These are phyloP conservation scores for Adela reaumurella DNA, from an alignment of 2,888 invertebrate species.

Conservation along the genomic window DNA sequence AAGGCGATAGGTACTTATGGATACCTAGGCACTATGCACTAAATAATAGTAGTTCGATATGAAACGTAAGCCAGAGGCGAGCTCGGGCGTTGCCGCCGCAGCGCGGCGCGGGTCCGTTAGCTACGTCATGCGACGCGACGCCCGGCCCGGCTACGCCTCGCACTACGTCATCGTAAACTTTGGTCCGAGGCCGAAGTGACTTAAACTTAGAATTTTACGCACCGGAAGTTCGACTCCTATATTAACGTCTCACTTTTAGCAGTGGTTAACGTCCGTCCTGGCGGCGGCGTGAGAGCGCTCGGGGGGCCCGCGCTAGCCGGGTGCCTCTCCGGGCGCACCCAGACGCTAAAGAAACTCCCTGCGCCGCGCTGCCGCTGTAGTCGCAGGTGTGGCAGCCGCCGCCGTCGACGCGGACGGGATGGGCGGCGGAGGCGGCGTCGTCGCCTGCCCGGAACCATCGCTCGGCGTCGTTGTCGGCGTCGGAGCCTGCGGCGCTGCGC, in stretches of 20 bases:
- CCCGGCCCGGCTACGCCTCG: conserved; percentile 4
- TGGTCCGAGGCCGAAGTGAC: neutral
- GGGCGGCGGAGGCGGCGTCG: conserved; percentile 7
- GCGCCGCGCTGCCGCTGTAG: conserved; percentile 2
- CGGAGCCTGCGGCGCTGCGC: conserved; percentile 33
- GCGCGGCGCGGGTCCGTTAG: too few relatives aligned
- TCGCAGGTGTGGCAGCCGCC: conserved; percentile 12
- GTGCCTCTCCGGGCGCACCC: conserved; percentile 22
- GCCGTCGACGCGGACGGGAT: conserved; percentile 13
- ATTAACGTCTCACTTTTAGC: neutral
- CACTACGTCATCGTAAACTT: conserved; percentile 16
- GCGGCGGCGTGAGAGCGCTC: neutral
- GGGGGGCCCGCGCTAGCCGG: conserved; percentile 14
- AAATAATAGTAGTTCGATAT: too few relatives aligned
- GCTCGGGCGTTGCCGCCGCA: too few relatives aligned
- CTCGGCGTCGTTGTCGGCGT: conserved; percentile 26
- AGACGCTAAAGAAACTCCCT: conserved; percentile 3
- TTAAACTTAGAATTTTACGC: neutral
- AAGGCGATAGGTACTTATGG: too few relatives aligned
- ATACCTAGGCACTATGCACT: too few relatives aligned
- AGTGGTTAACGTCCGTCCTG: neutral
- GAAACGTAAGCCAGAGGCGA: too few relatives aligned
- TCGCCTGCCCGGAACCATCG: conserved; percentile 8
- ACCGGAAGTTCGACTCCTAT: neutral
- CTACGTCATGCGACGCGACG: conserved; percentile 14